Evolutionary conservation across 2,797 vertebrate species (phyloP).

Genomic region (Acanthurus tractus): DNA sequence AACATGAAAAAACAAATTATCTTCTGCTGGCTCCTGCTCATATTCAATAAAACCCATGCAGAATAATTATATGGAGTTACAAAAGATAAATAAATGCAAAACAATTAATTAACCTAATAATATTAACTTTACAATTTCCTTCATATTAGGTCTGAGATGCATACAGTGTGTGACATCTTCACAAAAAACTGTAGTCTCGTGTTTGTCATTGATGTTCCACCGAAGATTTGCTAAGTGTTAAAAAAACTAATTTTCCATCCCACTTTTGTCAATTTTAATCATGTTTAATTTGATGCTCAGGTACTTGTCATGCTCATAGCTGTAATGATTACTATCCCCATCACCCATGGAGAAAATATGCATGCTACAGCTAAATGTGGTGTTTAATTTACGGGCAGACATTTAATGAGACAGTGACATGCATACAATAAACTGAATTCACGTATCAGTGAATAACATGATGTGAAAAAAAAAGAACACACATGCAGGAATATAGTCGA

Average conservation of each 20-base stretch:
- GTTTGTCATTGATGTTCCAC: conserved; percentile 29
- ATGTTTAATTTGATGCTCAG: conserved; percentile 31
- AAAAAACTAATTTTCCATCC: conserved; percentile 20
- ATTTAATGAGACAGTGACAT: conserved; percentile 3
- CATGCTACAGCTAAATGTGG: conserved; percentile 28
- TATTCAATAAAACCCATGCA: conserved; percentile 96
- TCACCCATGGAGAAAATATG: conserved; percentile 26
- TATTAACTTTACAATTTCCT: conserved; percentile 89
- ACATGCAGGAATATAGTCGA: no score
- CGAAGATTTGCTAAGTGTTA: conserved; percentile 9
- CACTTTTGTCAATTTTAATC: conserved; percentile 40
- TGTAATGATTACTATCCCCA: conserved; percentile 34
- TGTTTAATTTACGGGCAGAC: conserved; percentile 16
- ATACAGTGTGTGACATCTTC: conserved; percentile 86
- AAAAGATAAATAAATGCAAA: conserved; percentile 98
- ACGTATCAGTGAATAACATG: not conserved
- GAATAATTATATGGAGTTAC: conserved; percentile 95
- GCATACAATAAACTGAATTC: conserved; percentile 9
- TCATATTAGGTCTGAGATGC: conserved; percentile 91
- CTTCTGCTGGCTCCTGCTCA: conserved; percentile 95
- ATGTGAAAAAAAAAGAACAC: no score
- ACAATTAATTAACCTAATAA: conserved; percentile 98
- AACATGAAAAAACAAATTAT: conserved; percentile 97
- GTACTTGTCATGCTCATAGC: conserved; percentile 38
- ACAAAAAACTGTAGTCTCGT: conserved; percentile 37